These are phyloP conservation scores for Silurus glanis DNA, from an alignment of 2,113 vertebrate genomes.

Conservation along the genomic window DNA sequence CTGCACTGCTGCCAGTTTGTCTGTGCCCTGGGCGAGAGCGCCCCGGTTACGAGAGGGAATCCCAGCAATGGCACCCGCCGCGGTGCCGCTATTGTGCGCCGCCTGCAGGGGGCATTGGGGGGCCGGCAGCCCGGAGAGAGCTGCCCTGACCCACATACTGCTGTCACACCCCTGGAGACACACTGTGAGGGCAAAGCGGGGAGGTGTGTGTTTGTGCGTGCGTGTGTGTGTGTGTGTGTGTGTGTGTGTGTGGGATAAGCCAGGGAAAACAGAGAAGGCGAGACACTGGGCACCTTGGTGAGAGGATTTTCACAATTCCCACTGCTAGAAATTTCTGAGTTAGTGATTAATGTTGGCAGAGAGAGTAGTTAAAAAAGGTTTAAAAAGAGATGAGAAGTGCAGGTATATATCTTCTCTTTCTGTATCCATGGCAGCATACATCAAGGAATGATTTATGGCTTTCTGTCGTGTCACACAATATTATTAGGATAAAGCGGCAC, in stretches of 20 bases:
- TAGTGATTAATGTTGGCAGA: conserved; percentile 42
- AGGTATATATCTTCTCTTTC: conserved; percentile 36
- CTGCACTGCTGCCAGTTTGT: conserved; percentile 77
- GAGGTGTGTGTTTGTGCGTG: conserved; percentile 29
- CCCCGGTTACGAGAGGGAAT: conserved; percentile 80
- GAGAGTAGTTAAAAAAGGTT: conserved; percentile 26
- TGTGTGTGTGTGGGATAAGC: conserved; percentile 48
- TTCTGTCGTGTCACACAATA: conserved; percentile 41
- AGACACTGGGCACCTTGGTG: conserved; percentile 47
- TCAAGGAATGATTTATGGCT: conserved; percentile 42
- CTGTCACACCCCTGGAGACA: conserved; percentile 82
- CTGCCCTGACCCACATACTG: conserved; percentile 78
- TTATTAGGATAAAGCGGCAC: conserved; percentile 44
- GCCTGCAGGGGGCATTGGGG: conserved; percentile 76
- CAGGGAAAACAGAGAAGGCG: conserved; percentile 45
- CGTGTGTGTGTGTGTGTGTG: conserved; percentile 7
- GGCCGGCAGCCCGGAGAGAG: conserved; percentile 71
- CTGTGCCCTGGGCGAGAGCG: conserved; percentile 76
- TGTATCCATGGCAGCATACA: conserved; percentile 27
- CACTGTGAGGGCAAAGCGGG: conserved; percentile 51
- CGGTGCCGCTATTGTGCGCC: conserved; percentile 73
- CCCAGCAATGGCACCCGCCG: conserved; percentile 78
- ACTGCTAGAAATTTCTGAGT: conserved; percentile 43
- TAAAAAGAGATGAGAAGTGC: conserved; percentile 26
- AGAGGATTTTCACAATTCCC: conserved; percentile 48